These are phyloP conservation scores for Dendrocincla tyrannina DNA, from an alignment of 2,797 vertebrate genomes.

Conservation along the genomic window DNA sequence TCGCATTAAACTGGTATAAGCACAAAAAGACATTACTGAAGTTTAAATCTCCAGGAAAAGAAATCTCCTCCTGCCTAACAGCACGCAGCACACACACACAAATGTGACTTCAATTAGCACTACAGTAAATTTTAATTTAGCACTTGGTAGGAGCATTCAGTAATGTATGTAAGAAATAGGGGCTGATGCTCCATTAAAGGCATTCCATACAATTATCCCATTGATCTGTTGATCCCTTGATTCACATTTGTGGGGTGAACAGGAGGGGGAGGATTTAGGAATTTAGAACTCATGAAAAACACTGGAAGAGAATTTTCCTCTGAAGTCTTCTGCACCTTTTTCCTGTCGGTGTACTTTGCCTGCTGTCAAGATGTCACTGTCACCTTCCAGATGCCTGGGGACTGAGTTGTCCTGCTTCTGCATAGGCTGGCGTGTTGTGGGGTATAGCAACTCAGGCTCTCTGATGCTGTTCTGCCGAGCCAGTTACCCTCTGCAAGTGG, in stretches of 20 bases:
- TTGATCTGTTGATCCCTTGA: slow-evolving; percentile 35
- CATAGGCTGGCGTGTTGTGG: rapidly evolving
- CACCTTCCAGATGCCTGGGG: neutral
- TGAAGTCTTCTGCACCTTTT: neutral
- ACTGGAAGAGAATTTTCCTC: neutral
- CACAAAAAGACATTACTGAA: slow-evolving; percentile 59
- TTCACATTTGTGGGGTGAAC: neutral
- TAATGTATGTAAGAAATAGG: neutral
- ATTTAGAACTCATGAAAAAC: neutral
- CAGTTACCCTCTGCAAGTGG: rapidly evolving
- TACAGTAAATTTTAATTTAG: slow-evolving; percentile 59
- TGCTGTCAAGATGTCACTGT: neutral
- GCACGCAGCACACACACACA: slow-evolving; percentile 20
- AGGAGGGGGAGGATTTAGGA: neutral
- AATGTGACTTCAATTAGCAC: slow-evolving; percentile 62
- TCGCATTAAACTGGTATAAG: slow-evolving; percentile 48
- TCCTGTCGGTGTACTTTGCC: neutral
- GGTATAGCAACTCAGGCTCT: neutral
- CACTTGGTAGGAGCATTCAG: slow-evolving; percentile 58
- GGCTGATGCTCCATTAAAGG: neutral
- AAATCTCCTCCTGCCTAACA: slow-evolving; percentile 46
- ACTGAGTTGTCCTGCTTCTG: neutral
- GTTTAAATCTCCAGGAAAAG: slow-evolving; percentile 58
- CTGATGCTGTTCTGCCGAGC: neutral
- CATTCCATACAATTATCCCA: neutral